These are phyloP conservation scores for Sarcoramphus papa DNA, from an alignment of 2,797 vertebrate species.

Conservation along the genomic window DNA sequence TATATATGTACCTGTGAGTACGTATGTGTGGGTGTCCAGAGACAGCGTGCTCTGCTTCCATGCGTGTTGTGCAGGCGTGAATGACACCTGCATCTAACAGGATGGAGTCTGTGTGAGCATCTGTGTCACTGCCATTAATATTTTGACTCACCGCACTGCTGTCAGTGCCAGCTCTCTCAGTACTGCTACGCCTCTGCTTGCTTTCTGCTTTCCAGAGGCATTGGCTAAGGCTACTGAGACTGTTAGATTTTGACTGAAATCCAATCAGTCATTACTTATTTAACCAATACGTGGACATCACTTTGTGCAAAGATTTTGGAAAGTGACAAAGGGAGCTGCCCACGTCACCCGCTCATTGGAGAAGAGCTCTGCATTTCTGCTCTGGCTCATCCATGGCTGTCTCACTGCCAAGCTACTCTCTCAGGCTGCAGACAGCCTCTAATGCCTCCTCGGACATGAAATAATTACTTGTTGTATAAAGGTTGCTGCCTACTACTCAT, in stretches of 20 bases:
- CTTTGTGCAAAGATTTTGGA: background rate
- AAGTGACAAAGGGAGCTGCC: background rate
- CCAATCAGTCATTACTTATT: background rate
- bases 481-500: background rate
- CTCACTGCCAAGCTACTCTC: background rate
- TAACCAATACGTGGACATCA: background rate
- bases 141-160: background rate
- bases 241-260: background rate
- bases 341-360: fast-evolving
- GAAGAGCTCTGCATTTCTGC: background rate
- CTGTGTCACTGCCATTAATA: background rate
- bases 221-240: background rate
- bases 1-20: too few species aligned
- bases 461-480: background rate
- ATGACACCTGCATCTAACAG: background rate
- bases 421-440: background rate
- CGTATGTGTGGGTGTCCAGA: fast-evolving
- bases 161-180: background rate
- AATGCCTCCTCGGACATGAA: background rate
- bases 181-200: background rate
- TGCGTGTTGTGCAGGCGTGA: background rate
- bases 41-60: background rate
- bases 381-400: background rate
- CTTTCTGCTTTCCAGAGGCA: background rate
- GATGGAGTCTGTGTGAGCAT: background rate